A percentile compares a stretch with the other conserved stretches of the same genome.
These are phyloP conservation scores for Murina feae DNA, from an alignment of 2,113 vertebrate species.

Conservation along the genomic window DNA sequence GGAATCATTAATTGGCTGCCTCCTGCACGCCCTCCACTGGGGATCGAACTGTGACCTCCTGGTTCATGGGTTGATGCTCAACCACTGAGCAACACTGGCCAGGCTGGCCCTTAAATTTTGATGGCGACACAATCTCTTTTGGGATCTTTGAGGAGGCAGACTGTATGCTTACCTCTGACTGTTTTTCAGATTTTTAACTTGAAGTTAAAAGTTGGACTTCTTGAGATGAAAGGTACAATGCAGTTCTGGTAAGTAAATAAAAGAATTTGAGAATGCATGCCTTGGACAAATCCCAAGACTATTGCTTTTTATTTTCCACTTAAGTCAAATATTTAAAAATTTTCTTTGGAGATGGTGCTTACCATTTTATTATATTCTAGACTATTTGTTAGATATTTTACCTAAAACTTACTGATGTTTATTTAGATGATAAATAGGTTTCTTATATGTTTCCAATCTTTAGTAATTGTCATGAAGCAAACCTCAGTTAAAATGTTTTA, in stretches of 20 bases:
- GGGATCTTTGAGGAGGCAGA: background rate
- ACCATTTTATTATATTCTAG: background rate
- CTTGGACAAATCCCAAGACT: slow-evolving; percentile 13
- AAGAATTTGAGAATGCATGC: background rate
- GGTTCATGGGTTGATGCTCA: too few species aligned
- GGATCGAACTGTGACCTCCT: too few species aligned
- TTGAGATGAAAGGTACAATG: slow-evolving; percentile 3
- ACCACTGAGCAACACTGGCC: background rate
- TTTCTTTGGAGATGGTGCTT: slow-evolving; percentile 29
- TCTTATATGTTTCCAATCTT: background rate
- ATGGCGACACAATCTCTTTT: background rate
- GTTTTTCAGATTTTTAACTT: slow-evolving; percentile 16
- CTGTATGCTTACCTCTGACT: background rate
- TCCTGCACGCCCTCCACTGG: too few species aligned
- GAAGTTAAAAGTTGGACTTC: slow-evolving; percentile 18
- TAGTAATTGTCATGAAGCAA: background rate
- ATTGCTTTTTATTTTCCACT: slow-evolving; percentile 48
- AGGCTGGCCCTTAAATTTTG: background rate
- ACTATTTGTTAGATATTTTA: background rate
- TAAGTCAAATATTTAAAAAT: slow-evolving; percentile 9
- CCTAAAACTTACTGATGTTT: slow-evolving; percentile 20
- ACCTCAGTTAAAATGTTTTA: background rate
- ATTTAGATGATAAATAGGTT: slow-evolving; percentile 21
- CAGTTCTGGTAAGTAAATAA: slow-evolving; percentile 29
- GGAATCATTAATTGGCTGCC: too few species aligned